These are phyloP conservation scores for Drosophila nannoptera DNA, from an alignment of 1,140 invertebrate species.

Conservation along the genomic window DNA sequence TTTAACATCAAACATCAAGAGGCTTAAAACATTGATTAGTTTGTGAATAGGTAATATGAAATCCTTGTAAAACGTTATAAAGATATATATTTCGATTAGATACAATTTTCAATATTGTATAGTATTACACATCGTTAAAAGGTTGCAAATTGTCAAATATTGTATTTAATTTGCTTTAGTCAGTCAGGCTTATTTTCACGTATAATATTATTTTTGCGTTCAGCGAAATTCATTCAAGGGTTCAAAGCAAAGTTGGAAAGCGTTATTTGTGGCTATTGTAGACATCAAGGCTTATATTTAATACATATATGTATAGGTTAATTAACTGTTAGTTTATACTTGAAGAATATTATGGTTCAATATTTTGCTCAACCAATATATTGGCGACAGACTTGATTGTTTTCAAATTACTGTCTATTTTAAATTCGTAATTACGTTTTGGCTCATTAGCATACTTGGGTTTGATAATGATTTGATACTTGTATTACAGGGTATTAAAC, in stretches of 20 bases:
- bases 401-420: constrained; percentile 7
- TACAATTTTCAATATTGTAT: too few species aligned
- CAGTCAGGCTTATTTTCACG: constrained; percentile 6
- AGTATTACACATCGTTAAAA: neutral
- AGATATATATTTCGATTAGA: constrained; percentile 20
- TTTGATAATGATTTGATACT: neutral
- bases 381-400: neutral
- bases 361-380: neutral
- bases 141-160: neutral
- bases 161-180: neutral
- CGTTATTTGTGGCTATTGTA: constrained; percentile 15
- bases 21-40: constrained; percentile 44
- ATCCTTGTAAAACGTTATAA: constrained; percentile 42
- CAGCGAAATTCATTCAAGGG: neutral
- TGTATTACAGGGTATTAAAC: too few species aligned
- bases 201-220: neutral
- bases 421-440: constrained; percentile 33
- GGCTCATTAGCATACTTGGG: constrained; percentile 23
- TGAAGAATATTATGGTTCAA: too few species aligned
- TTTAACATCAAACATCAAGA: constrained; percentile 49
- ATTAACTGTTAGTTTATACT: neutral
- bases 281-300: constrained; percentile 31
- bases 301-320: neutral
- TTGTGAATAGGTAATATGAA: constrained; percentile 25
- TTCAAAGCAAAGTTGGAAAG: neutral